Base-by-base conservation (phyloP, 2,888 invertebrate genomes). In the Trichacis sp. region DNA sequence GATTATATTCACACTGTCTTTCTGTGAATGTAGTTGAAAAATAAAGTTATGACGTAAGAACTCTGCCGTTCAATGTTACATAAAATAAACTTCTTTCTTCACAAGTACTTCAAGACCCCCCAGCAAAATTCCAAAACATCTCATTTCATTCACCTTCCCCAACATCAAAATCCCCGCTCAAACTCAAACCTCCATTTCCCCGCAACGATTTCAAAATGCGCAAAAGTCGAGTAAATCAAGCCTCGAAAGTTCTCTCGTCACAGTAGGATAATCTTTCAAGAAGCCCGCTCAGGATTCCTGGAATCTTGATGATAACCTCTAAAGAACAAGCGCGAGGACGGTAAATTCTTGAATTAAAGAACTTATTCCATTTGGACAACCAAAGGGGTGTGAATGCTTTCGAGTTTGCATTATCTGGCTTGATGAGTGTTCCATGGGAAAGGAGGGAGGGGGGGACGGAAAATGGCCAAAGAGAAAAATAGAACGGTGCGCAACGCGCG, bases 381-480 rank as follows among this genome's bases (percentile, higher is more conserved):
- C 83, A 83, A 81, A 83, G 83, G 83, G 82, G 83, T 83, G 84
- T 84, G 81, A 83, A 83, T 78, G 80, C 78, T 83, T 82, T 81
- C 77, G 77, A 77, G 79, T 77, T 77, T 73, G 79, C 77, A 83
- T 82, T 82, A 82, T 84, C 83, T 83, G 75, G 58, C 63, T 68
- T 69, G 64, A 69, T 59, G 69, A 68, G 68, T 64, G 68, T 61
- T 60, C 64, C 64, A 63, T 69, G 49, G 48, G 68, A 69, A 62
- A 71, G 71, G 64, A 68, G 69, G 46, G 48, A 54, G 36, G 38
- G 14, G 24, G 24, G 24, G 3, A 43, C 56, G 56, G 61, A 58
- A 60, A 69, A 63, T 62, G 71, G 70, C 72, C 70, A 72, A 76
- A 72, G 72, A 70, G 74, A 72, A 66, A 71, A 62, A 57, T 36